These are phyloP conservation scores for Bradypodion ventrale DNA, from an alignment of 2,797 vertebrate species.

Conservation along the genomic window DNA sequence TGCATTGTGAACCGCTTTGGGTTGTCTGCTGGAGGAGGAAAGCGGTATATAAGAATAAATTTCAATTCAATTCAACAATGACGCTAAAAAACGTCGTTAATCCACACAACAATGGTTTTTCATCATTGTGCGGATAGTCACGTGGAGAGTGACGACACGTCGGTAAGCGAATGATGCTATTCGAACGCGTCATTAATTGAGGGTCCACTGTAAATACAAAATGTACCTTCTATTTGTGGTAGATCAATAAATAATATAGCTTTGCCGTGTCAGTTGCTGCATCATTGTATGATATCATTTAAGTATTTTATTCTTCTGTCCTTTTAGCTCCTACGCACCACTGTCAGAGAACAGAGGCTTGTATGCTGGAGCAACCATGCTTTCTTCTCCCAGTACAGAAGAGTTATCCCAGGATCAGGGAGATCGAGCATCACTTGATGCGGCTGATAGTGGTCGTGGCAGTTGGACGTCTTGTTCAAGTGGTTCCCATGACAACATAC, in stretches of 20 bases:
- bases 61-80: no score
- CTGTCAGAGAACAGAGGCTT: slow-evolving; percentile 91
- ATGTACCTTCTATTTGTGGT: slow-evolving; percentile 9
- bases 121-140: no score
- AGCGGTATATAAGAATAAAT: no score
- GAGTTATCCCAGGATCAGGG: slow-evolving; percentile 97
- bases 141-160: no score
- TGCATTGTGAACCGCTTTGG: no score
- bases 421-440: slow-evolving; percentile 93
- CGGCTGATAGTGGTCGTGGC: slow-evolving; percentile 96
- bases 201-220: slow-evolving; percentile 5
- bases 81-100: no score
- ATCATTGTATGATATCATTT: background rate
- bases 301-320: slow-evolving; percentile 2
- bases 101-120: no score
- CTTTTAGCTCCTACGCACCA: slow-evolving; percentile 86
- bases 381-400: slow-evolving; percentile 95
- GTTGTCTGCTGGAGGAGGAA: no score
- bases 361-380: slow-evolving; percentile 86
- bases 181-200: no score
- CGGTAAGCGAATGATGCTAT: no score
- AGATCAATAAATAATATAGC: background rate
- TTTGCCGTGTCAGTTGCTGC: slow-evolving; percentile 26
- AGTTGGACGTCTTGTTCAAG: slow-evolving; percentile 99
- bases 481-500: slow-evolving; percentile 97